Evolutionary conservation across 2,797 vertebrate species (phyloP), one percentile per base, ranked within the genome.

Genomic region (Myotis planiceps): DNA sequence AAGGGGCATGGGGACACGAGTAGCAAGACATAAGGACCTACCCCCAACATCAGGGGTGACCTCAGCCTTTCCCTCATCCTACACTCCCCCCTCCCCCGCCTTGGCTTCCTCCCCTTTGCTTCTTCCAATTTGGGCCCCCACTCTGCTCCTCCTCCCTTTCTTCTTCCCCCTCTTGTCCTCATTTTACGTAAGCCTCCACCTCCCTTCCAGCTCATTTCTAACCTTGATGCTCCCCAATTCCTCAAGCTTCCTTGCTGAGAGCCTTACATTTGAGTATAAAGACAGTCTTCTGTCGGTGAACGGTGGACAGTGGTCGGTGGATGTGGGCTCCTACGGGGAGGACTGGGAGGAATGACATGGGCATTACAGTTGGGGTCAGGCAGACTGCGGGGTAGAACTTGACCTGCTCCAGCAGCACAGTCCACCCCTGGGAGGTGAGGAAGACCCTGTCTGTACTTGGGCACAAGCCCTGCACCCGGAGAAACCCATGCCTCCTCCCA

Each of bases 361-460:
- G 32, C 58, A 4, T 37, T n/a, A 7, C 16, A 37, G 10, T 42
- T 65, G 51, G 21, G 51, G n/a, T 32, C 39, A 23, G 65, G 39
- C 0, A 3, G n/a, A n/a, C 39, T 32, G 3, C 3, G 0, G 9
- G 8, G 5, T 39, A 18, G 49, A 39, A 58, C n/a, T 13, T 12
- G 37, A 68, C 29, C 63, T 72, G 55, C 42, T 42, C 2, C 9
- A 6, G 49, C n/a, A 51, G 32, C 37, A 10, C 21, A 13, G 5
- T 18, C 2, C 6, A 0, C 16, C n/a, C 49, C 34, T 14, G 29
- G 53, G 13, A 60, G 51, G 10, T 16, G 42, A 49, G 21, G 32
- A 42, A 58, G 25, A 49, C 1, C 45, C 27, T 13, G 7, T 8
- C 29, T 75, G 49, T 18, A 3, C 68, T 34, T 2, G 9, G 45